Percentiles rank a stretch among this genome's conserved stretches.
Evolutionary conservation across 2,888 invertebrate species (phyloP).

Genomic region (Invenusta paracnida): DNA sequence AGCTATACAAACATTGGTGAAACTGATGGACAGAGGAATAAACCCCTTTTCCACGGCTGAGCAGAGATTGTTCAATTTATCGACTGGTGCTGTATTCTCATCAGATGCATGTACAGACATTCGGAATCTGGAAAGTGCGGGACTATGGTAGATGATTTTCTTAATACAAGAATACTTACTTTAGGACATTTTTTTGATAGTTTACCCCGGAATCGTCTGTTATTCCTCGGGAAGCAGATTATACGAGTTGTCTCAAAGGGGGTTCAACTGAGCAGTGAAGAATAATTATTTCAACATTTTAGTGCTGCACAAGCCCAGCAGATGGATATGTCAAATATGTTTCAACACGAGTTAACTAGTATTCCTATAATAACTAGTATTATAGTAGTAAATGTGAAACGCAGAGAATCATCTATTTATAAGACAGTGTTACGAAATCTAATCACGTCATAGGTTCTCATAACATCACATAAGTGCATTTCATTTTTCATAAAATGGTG

Average conservation of each 20-base stretch:
- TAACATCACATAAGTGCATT: neutral
- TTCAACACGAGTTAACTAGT: neutral
- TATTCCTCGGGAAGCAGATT: neutral
- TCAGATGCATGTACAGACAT: neutral
- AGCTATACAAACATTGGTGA: neutral
- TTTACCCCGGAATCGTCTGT: slow-evolving; percentile 13
- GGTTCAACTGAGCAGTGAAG: neutral
- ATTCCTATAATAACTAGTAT: neutral
- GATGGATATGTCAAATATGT: neutral
- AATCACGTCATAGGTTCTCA: slow-evolving; percentile 21
- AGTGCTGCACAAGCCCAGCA: neutral
- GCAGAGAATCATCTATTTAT: neutral
- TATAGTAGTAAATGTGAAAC: neutral
- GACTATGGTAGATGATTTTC: neutral
- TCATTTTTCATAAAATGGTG: neutral
- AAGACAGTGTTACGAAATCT: slow-evolving; percentile 21
- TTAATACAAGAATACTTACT: neutral
- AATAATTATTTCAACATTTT: slow-evolving; percentile 10
- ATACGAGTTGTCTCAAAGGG: neutral
- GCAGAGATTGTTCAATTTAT: neutral
- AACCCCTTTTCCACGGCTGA: neutral
- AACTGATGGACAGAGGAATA: neutral
- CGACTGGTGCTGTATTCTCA: neutral
- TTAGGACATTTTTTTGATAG: neutral
- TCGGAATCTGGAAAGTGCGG: neutral